These are phyloP conservation scores for Rotaria socialis DNA, from an alignment of 2,888 invertebrate species.

Conservation along the genomic window DNA sequence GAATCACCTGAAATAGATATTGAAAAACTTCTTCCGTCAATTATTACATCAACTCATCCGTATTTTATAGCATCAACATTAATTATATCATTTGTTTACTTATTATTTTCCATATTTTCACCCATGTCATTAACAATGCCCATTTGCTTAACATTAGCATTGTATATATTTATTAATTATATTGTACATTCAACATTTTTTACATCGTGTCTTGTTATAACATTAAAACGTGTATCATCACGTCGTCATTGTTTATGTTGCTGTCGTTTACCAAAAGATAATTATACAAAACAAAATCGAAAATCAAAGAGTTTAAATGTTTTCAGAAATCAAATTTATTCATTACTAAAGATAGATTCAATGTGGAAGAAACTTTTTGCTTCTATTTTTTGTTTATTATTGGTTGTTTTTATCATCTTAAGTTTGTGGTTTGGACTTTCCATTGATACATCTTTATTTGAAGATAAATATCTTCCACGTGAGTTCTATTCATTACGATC, in stretches of 20 bases:
- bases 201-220: background rate
- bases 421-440: background rate
- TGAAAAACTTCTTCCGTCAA: background rate
- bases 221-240: constrained; percentile 3
- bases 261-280: background rate
- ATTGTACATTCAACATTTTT: constrained; percentile 14
- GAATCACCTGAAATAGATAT: background rate
- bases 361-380: background rate
- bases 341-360: background rate
- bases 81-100: background rate
- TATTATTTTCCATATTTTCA: background rate
- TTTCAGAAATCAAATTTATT: background rate
- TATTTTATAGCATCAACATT: background rate
- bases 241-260: constrained; percentile 7
- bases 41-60: background rate
- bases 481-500: background rate
- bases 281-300: background rate
- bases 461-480: background rate
- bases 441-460: constrained; percentile 12
- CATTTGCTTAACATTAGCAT: background rate
- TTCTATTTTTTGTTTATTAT: background rate
- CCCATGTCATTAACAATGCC: background rate
- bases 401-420: background rate
- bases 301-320: background rate
- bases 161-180: constrained; percentile 16